These are phyloP conservation scores for Apogon talboti DNA, from an alignment of 2,797 vertebrate genomes.

Conservation along the genomic window DNA sequence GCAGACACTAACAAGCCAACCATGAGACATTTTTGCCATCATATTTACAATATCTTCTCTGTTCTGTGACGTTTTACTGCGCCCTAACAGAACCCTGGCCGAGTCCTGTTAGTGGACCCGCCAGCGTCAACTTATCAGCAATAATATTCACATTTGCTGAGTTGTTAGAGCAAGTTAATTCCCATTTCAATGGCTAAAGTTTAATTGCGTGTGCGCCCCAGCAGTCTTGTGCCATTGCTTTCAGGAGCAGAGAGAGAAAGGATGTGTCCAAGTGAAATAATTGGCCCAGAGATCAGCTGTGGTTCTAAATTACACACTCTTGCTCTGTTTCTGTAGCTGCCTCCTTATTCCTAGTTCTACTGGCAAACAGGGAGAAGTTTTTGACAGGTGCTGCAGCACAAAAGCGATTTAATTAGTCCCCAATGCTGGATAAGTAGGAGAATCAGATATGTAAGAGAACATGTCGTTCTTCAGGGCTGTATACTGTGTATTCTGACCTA, in stretches of 20 bases:
- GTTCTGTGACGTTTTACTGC: conserved; percentile 34
- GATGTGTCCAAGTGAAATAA: conserved; percentile 76
- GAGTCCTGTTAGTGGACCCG: conserved; percentile 22
- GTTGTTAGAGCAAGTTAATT: conserved; percentile 64
- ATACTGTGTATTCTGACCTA: conserved; percentile 33
- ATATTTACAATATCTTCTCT: conserved; percentile 12
- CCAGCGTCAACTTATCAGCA: conserved; percentile 65
- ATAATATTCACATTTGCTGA: conserved; percentile 78
- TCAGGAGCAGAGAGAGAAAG: conserved; percentile 48
- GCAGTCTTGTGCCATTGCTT: conserved; percentile 51
- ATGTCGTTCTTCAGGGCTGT: conserved; percentile 26
- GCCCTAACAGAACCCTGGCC: conserved; percentile 29
- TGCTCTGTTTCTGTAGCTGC: conserved; percentile 29
- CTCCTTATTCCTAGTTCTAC: conserved; percentile 41
- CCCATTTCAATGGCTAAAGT: conserved; percentile 59
- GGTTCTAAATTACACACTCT: conserved; percentile 60
- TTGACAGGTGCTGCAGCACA: conserved; percentile 56
- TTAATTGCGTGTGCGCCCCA: conserved; percentile 67
- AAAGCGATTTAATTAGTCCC: conserved; percentile 69
- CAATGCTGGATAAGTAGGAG: conserved; percentile 40
- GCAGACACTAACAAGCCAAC: neutral
- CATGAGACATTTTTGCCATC: conserved; percentile 7
- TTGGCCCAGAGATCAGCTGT: conserved; percentile 69
- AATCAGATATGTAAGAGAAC: conserved; percentile 32
- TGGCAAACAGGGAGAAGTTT: conserved; percentile 50